Conservation (phyloP, 2,888 invertebrate genomes). For the Petrophora chlorosata region DNA sequence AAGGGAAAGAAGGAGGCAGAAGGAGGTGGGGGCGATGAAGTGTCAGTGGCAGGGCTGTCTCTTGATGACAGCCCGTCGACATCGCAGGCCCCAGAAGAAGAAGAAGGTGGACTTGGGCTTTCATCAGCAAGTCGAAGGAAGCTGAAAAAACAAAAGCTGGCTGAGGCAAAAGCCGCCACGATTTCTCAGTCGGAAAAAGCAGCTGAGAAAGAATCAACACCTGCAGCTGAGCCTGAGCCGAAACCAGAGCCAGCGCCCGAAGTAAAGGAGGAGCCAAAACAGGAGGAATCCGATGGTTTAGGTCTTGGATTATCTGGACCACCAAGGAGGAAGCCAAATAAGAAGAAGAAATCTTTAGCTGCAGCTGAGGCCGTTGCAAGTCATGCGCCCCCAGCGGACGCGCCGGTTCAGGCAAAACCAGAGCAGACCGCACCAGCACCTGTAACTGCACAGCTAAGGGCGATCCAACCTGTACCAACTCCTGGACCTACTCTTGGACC, state of each 20-base stretch:
- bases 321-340: slow-evolving; percentile 33
- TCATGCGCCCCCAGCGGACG: neutral
- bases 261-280: slow-evolving; percentile 11
- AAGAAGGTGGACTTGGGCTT: slow-evolving; percentile 19
- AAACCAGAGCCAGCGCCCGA: slow-evolving; percentile 6
- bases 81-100: slow-evolving; percentile 31
- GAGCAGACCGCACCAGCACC: neutral
- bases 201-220: neutral
- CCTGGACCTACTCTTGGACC: neutral
- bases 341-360: slow-evolving; percentile 27
- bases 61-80: slow-evolving; percentile 19
- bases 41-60: slow-evolving; percentile 12
- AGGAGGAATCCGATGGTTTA: slow-evolving; percentile 29
- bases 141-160: slow-evolving; percentile 17
- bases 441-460: neutral
- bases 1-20: slow-evolving; percentile 41
- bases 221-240: slow-evolving; percentile 1
- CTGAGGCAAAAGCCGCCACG: neutral
- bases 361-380: neutral
- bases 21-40: slow-evolving; percentile 3
- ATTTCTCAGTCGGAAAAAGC: neutral
- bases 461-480: neutral
- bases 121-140: slow-evolving; percentile 14
- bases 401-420: neutral
- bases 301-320: slow-evolving; percentile 35